Percentiles rank a stretch among this genome's conserved stretches.
phyloP scores from a whole-genome alignment of 2,797 vertebrate species.

The Nyctalus aviator region DNA sequence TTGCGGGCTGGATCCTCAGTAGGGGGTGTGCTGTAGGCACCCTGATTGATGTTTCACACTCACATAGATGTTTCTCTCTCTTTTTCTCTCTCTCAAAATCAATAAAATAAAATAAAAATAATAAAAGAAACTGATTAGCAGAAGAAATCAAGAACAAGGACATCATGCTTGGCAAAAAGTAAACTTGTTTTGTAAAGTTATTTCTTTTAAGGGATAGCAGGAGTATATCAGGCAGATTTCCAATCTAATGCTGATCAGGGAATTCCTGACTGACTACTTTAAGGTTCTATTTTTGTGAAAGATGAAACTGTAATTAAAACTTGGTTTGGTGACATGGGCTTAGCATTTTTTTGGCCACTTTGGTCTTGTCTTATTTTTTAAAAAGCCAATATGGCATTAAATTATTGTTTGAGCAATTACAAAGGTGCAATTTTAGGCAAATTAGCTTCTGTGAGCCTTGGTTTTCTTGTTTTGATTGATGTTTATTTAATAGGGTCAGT shows the following conservation, averaged over 20 bases:
- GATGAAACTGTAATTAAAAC: not conserved
- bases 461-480: slow-evolving; percentile 7
- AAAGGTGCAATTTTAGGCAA: not conserved
- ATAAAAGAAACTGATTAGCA: not conserved
- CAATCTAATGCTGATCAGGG: not conserved
- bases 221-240: not conserved
- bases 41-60: not conserved
- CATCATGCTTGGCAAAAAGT: not conserved
- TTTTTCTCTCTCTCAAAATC: not conserved
- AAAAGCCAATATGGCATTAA: not conserved
- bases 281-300: not conserved
- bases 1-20: not conserved
- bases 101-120: not conserved
- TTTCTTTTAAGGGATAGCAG: not conserved
- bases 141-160: not conserved
- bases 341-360: not conserved
- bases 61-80: not conserved
- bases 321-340: not conserved
- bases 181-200: not conserved
- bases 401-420: not conserved
- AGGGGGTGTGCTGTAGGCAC: not conserved
- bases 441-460: not conserved
- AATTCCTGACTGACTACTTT: not conserved
- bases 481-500: slow-evolving; percentile 11
- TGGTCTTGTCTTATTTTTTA: not conserved